These are phyloP conservation scores for Gandaritis pyraliata DNA, from an alignment of 2,888 invertebrate species.

Conservation along the genomic window DNA sequence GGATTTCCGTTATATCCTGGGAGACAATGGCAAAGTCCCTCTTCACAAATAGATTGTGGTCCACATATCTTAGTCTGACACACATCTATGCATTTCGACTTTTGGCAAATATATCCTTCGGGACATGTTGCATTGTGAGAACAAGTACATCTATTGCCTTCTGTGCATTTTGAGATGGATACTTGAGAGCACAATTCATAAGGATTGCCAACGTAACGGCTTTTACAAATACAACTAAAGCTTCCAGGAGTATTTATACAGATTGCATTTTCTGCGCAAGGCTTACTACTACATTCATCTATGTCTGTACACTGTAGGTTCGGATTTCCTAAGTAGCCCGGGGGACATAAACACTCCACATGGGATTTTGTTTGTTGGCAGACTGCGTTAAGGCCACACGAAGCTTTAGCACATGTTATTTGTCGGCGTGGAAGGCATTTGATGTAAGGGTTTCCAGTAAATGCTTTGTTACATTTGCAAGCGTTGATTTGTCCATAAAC, in stretches of 20 bases:
- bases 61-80: constrained; percentile 92
- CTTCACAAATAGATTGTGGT: constrained; percentile 91
- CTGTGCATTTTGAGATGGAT: constrained; percentile 87
- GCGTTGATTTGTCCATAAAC: constrained; percentile 90
- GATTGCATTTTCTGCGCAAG: constrained; percentile 93
- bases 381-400: constrained; percentile 91
- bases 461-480: constrained; percentile 93
- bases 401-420: constrained; percentile 88
- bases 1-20: constrained; percentile 91
- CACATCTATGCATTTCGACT: constrained; percentile 89
- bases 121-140: constrained; percentile 89
- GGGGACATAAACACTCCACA: constrained; percentile 92
- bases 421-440: constrained; percentile 89
- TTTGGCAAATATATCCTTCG: constrained; percentile 89
- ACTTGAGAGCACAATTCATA: constrained; percentile 91
- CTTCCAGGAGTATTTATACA: constrained; percentile 96
- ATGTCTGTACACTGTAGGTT: constrained; percentile 93
- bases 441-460: constrained; percentile 94
- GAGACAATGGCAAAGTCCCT: constrained; percentile 91
- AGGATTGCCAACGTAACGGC: constrained; percentile 93
- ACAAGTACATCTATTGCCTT: constrained; percentile 89
- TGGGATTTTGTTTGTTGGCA: constrained; percentile 90
- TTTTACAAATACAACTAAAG: constrained; percentile 95
- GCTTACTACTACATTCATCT: constrained; percentile 91
- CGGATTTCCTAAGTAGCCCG: constrained; percentile 94